Conservation (phyloP, 2,888 invertebrate species). For the Silvanus unidentatus region DNA sequence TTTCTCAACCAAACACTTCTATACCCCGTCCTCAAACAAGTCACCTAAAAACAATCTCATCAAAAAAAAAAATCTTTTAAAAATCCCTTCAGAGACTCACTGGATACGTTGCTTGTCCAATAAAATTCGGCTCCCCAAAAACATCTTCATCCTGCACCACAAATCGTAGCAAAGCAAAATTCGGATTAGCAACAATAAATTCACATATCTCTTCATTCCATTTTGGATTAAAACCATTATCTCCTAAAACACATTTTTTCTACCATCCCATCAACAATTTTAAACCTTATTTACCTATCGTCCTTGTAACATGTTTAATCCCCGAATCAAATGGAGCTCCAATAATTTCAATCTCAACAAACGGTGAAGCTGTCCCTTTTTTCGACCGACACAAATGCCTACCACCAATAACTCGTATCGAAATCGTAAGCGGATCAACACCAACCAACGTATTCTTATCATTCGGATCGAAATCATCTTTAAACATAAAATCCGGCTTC, state of each 20-base stretch:
- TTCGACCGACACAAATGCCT: constrained; percentile 81
- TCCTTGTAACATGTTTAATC: constrained; percentile 78
- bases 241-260: constrained; percentile 59
- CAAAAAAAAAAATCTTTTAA: not conserved
- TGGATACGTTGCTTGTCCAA: constrained; percentile 93
- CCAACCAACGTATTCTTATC: constrained; percentile 58
- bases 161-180: constrained; percentile 79
- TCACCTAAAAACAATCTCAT: constrained; percentile 49
- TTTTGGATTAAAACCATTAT: constrained; percentile 89
- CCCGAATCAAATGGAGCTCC: constrained; percentile 84
- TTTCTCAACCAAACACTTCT: constrained; percentile 88
- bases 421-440: constrained; percentile 58
- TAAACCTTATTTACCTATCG: constrained; percentile 60
- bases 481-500: constrained; percentile 83
- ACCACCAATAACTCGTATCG: constrained; percentile 79
- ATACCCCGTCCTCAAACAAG: constrained; percentile 77
- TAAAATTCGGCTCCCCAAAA: constrained; percentile 94
- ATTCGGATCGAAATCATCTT: constrained; percentile 72
- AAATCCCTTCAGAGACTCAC: too few relatives aligned
- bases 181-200: constrained; percentile 75
- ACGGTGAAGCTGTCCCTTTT: constrained; percentile 81
- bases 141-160: constrained; percentile 93
- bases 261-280: constrained; percentile 1
- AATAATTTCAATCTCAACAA: constrained; percentile 84
- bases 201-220: constrained; percentile 82